phyloP scores from a whole-genome alignment of 2,888 invertebrate genomes.

The Rotaria socialis region DNA sequence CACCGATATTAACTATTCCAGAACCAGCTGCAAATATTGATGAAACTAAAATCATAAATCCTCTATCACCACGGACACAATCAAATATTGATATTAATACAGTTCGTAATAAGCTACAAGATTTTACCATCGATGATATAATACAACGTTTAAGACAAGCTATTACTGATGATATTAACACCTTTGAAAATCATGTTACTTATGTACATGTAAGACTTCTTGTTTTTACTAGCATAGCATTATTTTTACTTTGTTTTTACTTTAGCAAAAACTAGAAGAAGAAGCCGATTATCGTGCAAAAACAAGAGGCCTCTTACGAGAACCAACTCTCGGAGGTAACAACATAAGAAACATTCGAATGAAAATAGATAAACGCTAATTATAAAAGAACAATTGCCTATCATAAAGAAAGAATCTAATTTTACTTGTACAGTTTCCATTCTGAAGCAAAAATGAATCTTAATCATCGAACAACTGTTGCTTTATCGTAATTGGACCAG shows the following conservation, averaged over 20 bases:
- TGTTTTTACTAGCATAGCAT: neutral
- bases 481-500: too few species aligned
- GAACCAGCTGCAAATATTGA: neutral
- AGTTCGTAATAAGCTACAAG: neutral
- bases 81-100: neutral
- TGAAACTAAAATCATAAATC: neutral
- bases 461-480: too few species aligned
- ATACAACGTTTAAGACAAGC: neutral
- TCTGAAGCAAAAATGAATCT: too few species aligned
- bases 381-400: too few species aligned
- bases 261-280: constrained; percentile 21
- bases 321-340: constrained; percentile 24
- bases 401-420: too few species aligned
- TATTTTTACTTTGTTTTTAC: neutral
- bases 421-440: too few species aligned
- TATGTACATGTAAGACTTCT: constrained; percentile 17
- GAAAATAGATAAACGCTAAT: neutral
- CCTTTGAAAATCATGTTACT: neutral
- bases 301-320: neutral
- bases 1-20: neutral
- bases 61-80: neutral
- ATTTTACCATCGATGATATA: neutral
- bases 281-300: constrained; percentile 36
- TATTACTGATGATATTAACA: neutral
- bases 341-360: neutral